Percentiles rank a stretch among this genome's conserved stretches.
Conservation (phyloP, 2,797 vertebrate species). For the Lemur catta region DNA sequence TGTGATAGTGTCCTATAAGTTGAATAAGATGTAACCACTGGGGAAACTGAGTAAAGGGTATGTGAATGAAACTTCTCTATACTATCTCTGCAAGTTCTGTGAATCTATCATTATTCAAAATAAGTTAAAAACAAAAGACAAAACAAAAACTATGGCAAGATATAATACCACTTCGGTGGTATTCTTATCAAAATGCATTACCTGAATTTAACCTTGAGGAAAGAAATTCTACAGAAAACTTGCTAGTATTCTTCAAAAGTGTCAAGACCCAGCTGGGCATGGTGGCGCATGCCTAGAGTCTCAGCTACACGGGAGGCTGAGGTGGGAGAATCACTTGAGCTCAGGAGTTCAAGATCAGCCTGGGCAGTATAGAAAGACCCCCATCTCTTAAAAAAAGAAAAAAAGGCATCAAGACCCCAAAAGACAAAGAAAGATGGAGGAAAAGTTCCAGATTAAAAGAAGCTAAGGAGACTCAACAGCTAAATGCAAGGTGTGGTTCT, state of each 20-base stretch:
- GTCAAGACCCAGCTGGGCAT: background rate
- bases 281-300: background rate
- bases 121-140: background rate
- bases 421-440: background rate
- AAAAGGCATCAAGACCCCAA: background rate
- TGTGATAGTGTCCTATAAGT: background rate
- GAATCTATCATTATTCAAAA: background rate
- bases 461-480: background rate
- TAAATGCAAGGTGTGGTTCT: background rate
- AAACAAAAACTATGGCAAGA: background rate
- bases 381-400: background rate
- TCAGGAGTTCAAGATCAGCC: background rate
- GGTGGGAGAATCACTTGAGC: background rate
- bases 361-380: background rate
- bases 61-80: background rate
- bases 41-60: background rate
- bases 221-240: constrained; percentile 5
- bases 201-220: background rate
- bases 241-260: background rate
- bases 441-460: background rate
- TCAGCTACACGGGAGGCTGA: background rate
- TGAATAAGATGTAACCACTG: background rate
- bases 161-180: background rate
- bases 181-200: background rate
- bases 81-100: background rate